phyloP scores from a whole-genome alignment of 1,140 invertebrate genomes.

The Drosophila carrolli region DNA sequence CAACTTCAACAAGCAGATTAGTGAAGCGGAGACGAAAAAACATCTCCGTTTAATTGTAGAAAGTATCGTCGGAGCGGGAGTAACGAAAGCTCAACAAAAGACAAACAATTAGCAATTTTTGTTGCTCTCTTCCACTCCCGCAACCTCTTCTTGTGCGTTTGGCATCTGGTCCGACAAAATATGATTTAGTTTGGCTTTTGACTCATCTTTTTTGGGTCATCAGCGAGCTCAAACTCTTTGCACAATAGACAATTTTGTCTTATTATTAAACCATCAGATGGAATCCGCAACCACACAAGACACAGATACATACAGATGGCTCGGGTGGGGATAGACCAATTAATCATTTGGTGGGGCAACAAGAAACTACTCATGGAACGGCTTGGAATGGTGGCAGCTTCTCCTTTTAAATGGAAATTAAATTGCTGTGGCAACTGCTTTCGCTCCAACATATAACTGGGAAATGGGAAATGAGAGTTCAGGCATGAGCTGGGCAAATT shows the following conservation, averaged over 20 bases:
- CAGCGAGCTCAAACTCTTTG: constrained; percentile 39
- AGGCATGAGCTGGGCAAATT: constrained; percentile 41
- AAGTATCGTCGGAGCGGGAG: constrained; percentile 29
- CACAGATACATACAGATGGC: constrained; percentile 8
- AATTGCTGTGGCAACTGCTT: constrained; percentile 66
- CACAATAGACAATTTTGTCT: constrained; percentile 76
- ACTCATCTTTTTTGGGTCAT: constrained; percentile 52
- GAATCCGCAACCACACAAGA: constrained; percentile 49
- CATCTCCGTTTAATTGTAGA: constrained; percentile 72
- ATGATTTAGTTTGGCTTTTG: constrained; percentile 70
- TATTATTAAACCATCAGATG: constrained; percentile 76
- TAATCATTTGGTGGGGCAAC: constrained; percentile 61
- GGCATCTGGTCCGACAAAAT: constrained; percentile 34
- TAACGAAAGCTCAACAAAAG: constrained; percentile 55
- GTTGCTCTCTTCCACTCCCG: constrained; percentile 2
- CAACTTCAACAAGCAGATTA: constrained; percentile 30
- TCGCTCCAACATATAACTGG: neutral
- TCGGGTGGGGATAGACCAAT: constrained; percentile 49
- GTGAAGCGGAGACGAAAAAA: constrained; percentile 24
- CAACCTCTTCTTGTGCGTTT: constrained; percentile 1
- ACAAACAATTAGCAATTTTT: constrained; percentile 72
- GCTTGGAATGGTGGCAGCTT: constrained; percentile 26
- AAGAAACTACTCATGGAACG: constrained; percentile 40
- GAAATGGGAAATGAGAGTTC: constrained; percentile 6
- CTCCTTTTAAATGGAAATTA: constrained; percentile 74